Evolutionary conservation across 2,797 vertebrate genomes (phyloP).

Genomic region (Manis javanica): DNA sequence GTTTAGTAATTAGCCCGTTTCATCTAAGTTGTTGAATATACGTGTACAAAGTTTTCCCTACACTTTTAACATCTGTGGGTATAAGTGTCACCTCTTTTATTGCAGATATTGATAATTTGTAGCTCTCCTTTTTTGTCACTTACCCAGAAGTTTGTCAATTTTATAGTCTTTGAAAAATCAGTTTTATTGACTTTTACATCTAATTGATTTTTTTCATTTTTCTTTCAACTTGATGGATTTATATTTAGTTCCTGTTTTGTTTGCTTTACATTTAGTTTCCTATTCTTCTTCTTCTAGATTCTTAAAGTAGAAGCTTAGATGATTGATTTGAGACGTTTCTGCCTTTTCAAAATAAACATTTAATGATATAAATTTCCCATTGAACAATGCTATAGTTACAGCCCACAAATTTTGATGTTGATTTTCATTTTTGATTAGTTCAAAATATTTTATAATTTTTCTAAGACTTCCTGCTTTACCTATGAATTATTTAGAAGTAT

Average conservation of each 20-base stretch:
- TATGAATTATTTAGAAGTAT: background rate
- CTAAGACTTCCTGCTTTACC: background rate
- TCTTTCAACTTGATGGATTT: background rate
- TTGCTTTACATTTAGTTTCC: background rate
- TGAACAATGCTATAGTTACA: background rate
- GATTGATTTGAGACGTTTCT: background rate
- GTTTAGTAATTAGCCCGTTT: background rate
- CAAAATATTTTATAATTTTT: conserved; percentile 33
- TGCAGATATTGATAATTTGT: background rate
- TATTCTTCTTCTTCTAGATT: background rate
- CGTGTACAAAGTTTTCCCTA: background rate
- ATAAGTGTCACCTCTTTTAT: background rate
- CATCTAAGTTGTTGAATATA: background rate
- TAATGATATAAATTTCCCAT: background rate
- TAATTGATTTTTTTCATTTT: background rate
- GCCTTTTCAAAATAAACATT: background rate
- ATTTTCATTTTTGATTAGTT: conserved; percentile 14
- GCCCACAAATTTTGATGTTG: background rate
- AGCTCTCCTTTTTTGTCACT: background rate
- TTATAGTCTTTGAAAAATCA: background rate
- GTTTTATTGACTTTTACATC: background rate
- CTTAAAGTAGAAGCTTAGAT: background rate
- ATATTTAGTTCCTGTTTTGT: background rate
- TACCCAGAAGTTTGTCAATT: background rate
- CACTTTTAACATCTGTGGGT: background rate